Evolutionary conservation across 2,888 invertebrate genomes (phyloP), one percentile per base, ranked within the genome.

Genomic region (Carpatolechia fugitivella): DNA sequence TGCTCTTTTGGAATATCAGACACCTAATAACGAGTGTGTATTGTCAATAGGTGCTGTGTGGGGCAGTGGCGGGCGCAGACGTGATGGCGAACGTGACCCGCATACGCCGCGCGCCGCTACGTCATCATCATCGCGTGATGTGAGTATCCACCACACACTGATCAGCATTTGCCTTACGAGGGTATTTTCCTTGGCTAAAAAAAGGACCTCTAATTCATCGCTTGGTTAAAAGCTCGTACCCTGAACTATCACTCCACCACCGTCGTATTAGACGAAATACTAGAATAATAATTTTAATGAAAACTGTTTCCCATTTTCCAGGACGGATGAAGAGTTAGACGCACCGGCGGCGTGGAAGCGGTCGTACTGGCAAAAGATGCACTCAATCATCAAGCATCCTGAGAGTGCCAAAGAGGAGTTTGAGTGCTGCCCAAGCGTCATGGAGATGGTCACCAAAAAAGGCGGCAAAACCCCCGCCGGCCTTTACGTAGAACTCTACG

Each of bases 391-490:
- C 66, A 85, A 91, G 57, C 80, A 82, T 58, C 92, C 92, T 74
- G 87, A 91, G 48, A 65, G 73, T 38, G 72, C 89, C 77, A 66
- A 80, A 79, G 91, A 75, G 53, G 87, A 89, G 31, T 92, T 93
- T 57, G 95, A 96, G 75, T 97, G 97, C 85, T 97, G 97, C 82
- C 97, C 96, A 40, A 93, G 95, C 29, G 92, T 94, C 50, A 90
- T 93, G 68, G 95, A 95, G 80, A 94, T 95, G 92, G 93, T 94
- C 61, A 93, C 94, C 72, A 96, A 96, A 50, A 91, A 91, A 60
- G 95, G 95, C 52, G 97, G 96, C 64, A 92, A 93, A 61, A 96
- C 95, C 69, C 93, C 93, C 69, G 91, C 93, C 64, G 94, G 93
- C 56, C 91, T 93, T 72, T 93, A 92, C 80, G 94, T 96, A 50